Evolutionary conservation across 2,888 invertebrate genomes (phyloP), one percentile per base, ranked within the genome.

Genomic region (Parnassius orleans): DNA sequence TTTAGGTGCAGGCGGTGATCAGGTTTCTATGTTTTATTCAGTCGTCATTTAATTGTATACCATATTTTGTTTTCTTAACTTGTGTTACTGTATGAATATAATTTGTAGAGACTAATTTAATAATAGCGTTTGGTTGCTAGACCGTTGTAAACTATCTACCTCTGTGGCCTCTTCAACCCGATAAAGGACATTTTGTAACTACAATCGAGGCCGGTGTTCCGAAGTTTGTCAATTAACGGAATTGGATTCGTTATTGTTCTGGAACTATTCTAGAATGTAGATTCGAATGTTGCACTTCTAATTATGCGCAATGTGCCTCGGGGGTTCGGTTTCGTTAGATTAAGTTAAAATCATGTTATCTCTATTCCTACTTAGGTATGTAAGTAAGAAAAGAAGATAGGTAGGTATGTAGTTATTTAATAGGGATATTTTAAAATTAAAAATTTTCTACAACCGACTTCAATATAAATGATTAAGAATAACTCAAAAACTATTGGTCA

Each of bases 171-270:
- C 44, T 19, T 54, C 15, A 1, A 44, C 33, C 33, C 33, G 47
- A 47, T n/a, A 46, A 42, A 51, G 41, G 42, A 43, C 57, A 15
- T 19, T 33, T 57, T 43, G 15, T 47, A 51, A 59, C 24, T 41
- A 41, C 41, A 46, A 42, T 48, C 33, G 53, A 12, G 59, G 47
- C 24, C 43, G 11, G 11, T n/a, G 53, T 53, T 53, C 11, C 10
- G 47, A 60, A 60, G 15, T 53, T 60, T 14, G 42, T 42, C 53
- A 44, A 60, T 60, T 60, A 60, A 53, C 19, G 53, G 47, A 53
- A 53, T 60, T 60, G 53, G 42, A 53, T 53, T 41, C 10, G 19
- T 19, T 15, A 47, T 33, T 52, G 53, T 60, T 60, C 12, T 41
- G 33, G 15, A 50, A 53, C 41, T 53, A 33, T 46, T 12, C 14